Evolutionary conservation across 2,113 vertebrate species (phyloP).

Genomic region (Pterocles gutturalis): DNA sequence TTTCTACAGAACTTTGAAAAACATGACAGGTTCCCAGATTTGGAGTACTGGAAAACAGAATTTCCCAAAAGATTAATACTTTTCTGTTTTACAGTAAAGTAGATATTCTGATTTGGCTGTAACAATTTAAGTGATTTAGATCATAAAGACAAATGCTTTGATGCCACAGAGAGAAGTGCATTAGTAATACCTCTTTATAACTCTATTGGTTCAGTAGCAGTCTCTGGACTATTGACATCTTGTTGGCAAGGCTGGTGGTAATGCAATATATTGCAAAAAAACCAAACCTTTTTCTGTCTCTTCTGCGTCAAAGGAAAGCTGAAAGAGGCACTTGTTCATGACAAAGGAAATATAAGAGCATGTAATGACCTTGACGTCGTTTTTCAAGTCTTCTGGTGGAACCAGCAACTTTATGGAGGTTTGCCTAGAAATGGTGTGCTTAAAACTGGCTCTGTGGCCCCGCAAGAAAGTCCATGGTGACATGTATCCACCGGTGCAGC

Average conservation of each 20-base stretch:
- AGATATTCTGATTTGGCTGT: background rate
- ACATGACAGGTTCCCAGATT: background rate
- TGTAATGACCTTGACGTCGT: background rate
- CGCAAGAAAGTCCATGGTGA: background rate
- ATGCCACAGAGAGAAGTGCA: background rate
- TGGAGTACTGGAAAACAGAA: background rate
- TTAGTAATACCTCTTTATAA: constrained; percentile 32
- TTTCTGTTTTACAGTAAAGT: background rate
- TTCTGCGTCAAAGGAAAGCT: background rate
- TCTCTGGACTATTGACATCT: constrained; percentile 29
- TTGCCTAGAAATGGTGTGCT: background rate
- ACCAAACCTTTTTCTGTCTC: background rate
- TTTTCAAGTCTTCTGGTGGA: background rate
- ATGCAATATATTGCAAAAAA: constrained; percentile 13
- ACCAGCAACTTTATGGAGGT: background rate
- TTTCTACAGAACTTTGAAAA: background rate
- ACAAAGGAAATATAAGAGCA: background rate
- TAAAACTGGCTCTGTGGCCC: background rate
- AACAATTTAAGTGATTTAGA: background rate
- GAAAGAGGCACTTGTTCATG: background rate
- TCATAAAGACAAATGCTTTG: constrained; percentile 11
- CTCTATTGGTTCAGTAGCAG: background rate
- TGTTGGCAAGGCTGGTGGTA: background rate
- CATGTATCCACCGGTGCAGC: too few relatives aligned
- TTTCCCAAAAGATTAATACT: background rate